Evolutionary conservation across 2,113 vertebrate species (phyloP).

Genomic region (Otus sunia): DNA sequence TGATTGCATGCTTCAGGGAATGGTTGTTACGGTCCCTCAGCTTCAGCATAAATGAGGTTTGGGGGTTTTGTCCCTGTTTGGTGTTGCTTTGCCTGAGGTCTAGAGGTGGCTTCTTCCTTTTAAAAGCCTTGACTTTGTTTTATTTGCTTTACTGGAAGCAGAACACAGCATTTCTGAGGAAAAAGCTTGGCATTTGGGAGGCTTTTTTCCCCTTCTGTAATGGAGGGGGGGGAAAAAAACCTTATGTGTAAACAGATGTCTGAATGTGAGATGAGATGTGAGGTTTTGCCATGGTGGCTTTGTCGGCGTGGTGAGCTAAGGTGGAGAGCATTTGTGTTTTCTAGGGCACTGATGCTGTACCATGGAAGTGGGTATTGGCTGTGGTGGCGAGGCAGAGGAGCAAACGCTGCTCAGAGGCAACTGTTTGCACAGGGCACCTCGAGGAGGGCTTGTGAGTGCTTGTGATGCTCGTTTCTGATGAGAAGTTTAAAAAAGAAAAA

Average conservation of each 20-base stretch:
- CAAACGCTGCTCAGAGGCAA: not conserved
- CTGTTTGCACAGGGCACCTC: not conserved
- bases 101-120: not conserved
- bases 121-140: not conserved
- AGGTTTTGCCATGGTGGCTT: accelerated
- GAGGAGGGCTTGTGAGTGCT: accelerated
- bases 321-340: not conserved
- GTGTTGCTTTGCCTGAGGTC: not conserved
- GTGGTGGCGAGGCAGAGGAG: not conserved
- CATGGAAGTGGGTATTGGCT: not conserved
- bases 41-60: not conserved
- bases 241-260: not conserved
- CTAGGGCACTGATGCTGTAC: not conserved
- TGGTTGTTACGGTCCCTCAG: not conserved
- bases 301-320: not conserved
- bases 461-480: not conserved
- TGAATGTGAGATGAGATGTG: not conserved
- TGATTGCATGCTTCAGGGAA: not conserved
- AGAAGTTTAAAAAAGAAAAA: not conserved
- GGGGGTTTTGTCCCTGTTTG: not conserved
- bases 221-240: accelerated
- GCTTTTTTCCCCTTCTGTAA: not conserved
- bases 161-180: not conserved
- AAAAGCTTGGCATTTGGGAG: not conserved
- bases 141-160: not conserved